Conservation (phyloP, 2,888 invertebrate species). For the Drosophila birchii region DNA sequence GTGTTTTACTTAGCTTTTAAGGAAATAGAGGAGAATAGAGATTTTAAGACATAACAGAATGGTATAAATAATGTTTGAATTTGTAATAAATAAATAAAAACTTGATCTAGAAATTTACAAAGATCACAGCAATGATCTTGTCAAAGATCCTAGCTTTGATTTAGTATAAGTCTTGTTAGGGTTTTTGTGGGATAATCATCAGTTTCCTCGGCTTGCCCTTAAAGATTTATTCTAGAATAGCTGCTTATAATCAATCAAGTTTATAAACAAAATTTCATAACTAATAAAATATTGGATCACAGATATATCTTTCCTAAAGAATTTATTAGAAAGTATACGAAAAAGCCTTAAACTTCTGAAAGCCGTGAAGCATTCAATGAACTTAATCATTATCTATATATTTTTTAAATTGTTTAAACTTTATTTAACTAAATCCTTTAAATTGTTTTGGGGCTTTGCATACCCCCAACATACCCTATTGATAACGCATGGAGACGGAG, state of each 20-base stretch:
- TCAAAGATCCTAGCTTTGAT: background rate
- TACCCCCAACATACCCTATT: constrained; percentile 5
- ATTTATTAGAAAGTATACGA: background rate
- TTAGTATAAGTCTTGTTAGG: background rate
- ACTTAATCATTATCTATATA: background rate
- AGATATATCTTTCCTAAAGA: background rate
- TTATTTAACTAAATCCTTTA: background rate
- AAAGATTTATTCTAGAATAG: background rate
- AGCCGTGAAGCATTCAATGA: no score
- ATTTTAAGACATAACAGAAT: background rate
- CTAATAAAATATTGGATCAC: background rate
- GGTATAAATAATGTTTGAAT: background rate
- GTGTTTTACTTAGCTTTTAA: background rate
- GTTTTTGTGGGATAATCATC: background rate
- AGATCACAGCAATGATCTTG: background rate
- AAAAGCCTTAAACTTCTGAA: background rate
- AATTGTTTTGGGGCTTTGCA: background rate
- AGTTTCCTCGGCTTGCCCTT: background rate
- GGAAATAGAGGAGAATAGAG: background rate
- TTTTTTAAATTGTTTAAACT: background rate
- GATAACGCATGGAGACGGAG: constrained; percentile 23
- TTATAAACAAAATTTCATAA: background rate
- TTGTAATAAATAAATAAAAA: no score
- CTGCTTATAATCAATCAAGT: background rate
- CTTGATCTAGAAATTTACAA: background rate